Base-by-base conservation (phyloP, 92 coral and sea anemone genomes). In the Siderastrea siderea region DNA sequence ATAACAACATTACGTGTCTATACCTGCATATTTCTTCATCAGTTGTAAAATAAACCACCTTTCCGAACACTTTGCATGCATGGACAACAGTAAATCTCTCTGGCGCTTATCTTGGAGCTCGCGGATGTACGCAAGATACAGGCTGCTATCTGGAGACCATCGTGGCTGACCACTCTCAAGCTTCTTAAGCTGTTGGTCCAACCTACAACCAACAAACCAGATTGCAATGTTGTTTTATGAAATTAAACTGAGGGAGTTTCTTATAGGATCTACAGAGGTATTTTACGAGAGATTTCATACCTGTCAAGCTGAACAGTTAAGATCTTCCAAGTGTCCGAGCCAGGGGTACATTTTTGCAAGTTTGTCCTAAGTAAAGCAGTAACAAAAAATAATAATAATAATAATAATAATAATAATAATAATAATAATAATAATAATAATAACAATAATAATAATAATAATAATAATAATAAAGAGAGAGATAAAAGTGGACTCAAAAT, bases 21-120 rank as follows among this genome's bases (percentile, higher is more conserved):
- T 84, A 90, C 88, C 91, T 66, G 88, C 91, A 60, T 91, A 91
- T 70, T 91, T 91, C 54, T 81, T 91, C 91, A 91, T 91, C 53
- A 91, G 66, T 73, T 91, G 94, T 49, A 91, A 68, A 1, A 86
- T 82, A 70, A 77, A 91, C 91, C 91, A 91, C 82, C 94, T 88
- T 68, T 91, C 91, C 2, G 89, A 75, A 64, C 94, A 91, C 48
- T 81, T 83, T 9, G 54, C 73, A 74, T 84, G 93, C 93, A 90
- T 75, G 5, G 79, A 80, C 78, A 57, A 11, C 50, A 90, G 62
- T 79, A 90, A 68, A 38, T 75, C 82, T 11, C 57, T 85, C 64
- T 81, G 66, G 51, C 87, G 90, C 65, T 48, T 54, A 65, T 80
- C 90, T 75, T 90, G 89, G 19, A 69, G 74, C 78, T 79, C 88